Base-by-base conservation (phyloP, 2,797 vertebrate species). In the Malacoraja senta region DNA sequence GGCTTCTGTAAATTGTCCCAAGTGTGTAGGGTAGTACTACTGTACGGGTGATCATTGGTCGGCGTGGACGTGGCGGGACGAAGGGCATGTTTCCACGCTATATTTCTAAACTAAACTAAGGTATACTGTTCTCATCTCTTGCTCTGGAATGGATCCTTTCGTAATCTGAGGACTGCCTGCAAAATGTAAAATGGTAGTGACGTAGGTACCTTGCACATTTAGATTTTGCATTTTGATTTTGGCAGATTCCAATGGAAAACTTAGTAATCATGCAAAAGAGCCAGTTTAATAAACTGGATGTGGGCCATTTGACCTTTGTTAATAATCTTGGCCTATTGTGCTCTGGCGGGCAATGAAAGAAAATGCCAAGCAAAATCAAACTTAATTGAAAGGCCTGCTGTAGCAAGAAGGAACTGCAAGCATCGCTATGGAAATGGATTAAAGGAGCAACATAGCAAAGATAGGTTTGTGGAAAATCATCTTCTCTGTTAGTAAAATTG, bases 221-320 rank as follows among this genome's bases (percentile, higher is more conserved):
- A 44, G 38, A 81, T 44, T 81, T 81, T 81, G 21, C 38, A 53
- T 44, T 81, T 53, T 83, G 53, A 2, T 26, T 8, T 44, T 83
- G 80, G 53, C 81, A 84, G 81, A 84, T n/a, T 13, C 10, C 12
- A 61, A 6, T 61, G 81, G 81, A 84, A 84, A n/a, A 29, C 29
- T 84, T 58, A 84, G 58, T 61, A n/a, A 84, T n/a, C 81, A 84
- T 61, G 53, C 53, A 84, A 84, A 84, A 61, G 81, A 61, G 7
- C 53, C 26, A 61, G 53, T 84, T 84, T 84, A 61, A 84, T 58
- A 84, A 84, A 84, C 53, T 84, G 81, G 81, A 84, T 29, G 13
- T 58, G 53, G 58, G 81, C 81, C 81, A 61, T 26, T 61, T 15
- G 53, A 29, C 81, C 26, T 84, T 61, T 84, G 53, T 84, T 84